Base-by-base conservation (phyloP, 2,888 invertebrate species). In the Cistogaster globosa region DNA sequence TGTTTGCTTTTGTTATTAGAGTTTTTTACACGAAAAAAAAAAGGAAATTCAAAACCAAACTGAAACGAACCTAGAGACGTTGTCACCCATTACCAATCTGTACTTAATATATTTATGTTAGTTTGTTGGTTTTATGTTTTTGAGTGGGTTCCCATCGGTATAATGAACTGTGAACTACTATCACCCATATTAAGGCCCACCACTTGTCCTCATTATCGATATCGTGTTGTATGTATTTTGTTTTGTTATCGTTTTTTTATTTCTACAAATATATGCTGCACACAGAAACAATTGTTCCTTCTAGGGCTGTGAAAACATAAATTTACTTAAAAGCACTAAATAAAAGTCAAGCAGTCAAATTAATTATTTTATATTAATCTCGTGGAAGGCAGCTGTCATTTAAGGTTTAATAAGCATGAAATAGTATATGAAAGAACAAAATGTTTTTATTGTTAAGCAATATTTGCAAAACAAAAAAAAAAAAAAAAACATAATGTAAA, bases 151-250 rank as follows among this genome's bases (percentile, higher is more conserved):
- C 38, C 42, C 51, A 42, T 22, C 32, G 20, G 62, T 78, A 62
- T 69, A 69, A 78, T 42, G 62, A 78, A 77, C 77, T 62, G 53
- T 77, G 60, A 77, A 78, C 68, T 58, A 26, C 51, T 32, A 48
- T 5, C 60, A 48, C 71, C 82, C 71, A 65, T 51, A 58, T 65
- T 53, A 51, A 55, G 60, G 18, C 75, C 68, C 76, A 69, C 75
- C 58, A 85, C 85, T 85, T 85, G 82, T 63, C 53, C 85, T 78
- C 78, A 75, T 82, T 85, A 74, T 58, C 55, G 38, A 58, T 63
- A 63, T 11, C 67, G 22, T 76, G 20, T 42, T 53, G 69, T 68
- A 74, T 18, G 69, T 74, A 53, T 60, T 55, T 16, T n/a, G 14
- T n/a, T 48, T 48, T 48, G 5, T 16, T 16, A 18, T 5, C 51